Conservation (phyloP, 1,140 invertebrate species). For the Drosophila lacertosa region DNA sequence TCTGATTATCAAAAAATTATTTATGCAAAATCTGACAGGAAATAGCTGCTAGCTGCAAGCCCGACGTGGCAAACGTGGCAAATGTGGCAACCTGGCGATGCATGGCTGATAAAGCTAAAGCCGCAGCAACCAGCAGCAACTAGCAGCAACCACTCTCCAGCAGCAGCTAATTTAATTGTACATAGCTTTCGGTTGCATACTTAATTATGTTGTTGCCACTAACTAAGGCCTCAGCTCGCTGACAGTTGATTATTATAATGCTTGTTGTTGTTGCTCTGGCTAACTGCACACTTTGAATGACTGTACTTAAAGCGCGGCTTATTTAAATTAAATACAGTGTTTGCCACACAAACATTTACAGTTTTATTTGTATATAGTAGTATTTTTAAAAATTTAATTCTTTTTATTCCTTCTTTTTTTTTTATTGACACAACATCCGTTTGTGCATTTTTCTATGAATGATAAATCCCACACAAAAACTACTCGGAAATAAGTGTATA, state of each 20-base stretch:
- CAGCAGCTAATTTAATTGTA: slow-evolving; percentile 72
- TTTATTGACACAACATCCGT: slow-evolving; percentile 7
- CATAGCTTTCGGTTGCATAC: slow-evolving; percentile 77
- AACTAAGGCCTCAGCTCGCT: slow-evolving; percentile 7
- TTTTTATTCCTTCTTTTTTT: neutral
- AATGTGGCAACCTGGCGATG: slow-evolving; percentile 15
- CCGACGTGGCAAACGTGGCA: too few relatives aligned
- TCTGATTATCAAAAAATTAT: slow-evolving; percentile 82
- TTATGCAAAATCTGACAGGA: slow-evolving; percentile 82
- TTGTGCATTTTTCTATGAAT: slow-evolving; percentile 61
- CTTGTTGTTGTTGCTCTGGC: slow-evolving; percentile 8
- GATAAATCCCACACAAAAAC: slow-evolving; percentile 48
- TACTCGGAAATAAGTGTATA: slow-evolving; percentile 25
- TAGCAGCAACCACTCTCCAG: slow-evolving; percentile 13
- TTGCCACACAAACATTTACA: too few relatives aligned
- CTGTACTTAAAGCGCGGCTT: slow-evolving; percentile 7
- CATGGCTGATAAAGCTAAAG: too few relatives aligned
- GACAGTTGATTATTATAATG: slow-evolving; percentile 26
- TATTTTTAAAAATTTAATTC: too few relatives aligned
- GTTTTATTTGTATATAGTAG: too few relatives aligned
- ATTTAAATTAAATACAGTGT: too few relatives aligned
- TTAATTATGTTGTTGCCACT: slow-evolving; percentile 68
- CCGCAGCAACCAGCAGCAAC: too few relatives aligned
- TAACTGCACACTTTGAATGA: slow-evolving; percentile 9
- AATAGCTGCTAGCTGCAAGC: slow-evolving; percentile 73